Percentiles rank a stretch among this genome's conserved stretches.
These are phyloP conservation scores for Helarctos malayanus DNA, from an alignment of 2,797 vertebrate genomes.

Conservation along the genomic window DNA sequence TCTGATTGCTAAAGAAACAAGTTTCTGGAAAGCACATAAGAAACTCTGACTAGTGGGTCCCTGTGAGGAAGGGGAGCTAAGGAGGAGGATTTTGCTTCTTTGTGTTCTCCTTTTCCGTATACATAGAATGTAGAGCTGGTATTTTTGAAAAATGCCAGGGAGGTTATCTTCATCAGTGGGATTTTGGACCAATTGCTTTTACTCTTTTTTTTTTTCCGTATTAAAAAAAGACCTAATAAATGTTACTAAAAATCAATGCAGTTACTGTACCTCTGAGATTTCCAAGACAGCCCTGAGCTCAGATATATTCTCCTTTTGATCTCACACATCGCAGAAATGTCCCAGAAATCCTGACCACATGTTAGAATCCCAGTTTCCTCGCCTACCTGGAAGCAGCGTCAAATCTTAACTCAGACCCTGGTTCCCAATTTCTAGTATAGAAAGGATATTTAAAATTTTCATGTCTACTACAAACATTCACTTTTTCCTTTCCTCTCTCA, in stretches of 20 bases:
- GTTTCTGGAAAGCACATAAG: neutral
- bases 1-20: neutral
- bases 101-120: neutral
- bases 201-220: neutral
- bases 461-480: neutral
- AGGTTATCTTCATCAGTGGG: neutral
- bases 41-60: neutral
- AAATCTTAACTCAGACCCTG: neutral
- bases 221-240: neutral
- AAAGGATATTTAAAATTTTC: neutral
- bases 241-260: slow-evolving; percentile 48
- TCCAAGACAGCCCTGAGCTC: neutral
- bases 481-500: slow-evolving; percentile 7
- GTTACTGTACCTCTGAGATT: neutral
- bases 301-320: slow-evolving; percentile 31
- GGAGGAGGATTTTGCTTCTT: neutral
- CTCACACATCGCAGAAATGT: neutral
- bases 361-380: neutral
- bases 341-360: neutral
- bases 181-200: neutral
- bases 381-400: neutral
- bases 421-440: neutral
- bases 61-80: neutral
- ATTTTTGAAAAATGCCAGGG: slow-evolving; percentile 7
- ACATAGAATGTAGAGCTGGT: neutral